A percentile compares a stretch with the other conserved stretches of the same genome.
Conservation (phyloP, 2,797 vertebrate genomes). For the Tokudaia tokunoshimensis region DNA sequence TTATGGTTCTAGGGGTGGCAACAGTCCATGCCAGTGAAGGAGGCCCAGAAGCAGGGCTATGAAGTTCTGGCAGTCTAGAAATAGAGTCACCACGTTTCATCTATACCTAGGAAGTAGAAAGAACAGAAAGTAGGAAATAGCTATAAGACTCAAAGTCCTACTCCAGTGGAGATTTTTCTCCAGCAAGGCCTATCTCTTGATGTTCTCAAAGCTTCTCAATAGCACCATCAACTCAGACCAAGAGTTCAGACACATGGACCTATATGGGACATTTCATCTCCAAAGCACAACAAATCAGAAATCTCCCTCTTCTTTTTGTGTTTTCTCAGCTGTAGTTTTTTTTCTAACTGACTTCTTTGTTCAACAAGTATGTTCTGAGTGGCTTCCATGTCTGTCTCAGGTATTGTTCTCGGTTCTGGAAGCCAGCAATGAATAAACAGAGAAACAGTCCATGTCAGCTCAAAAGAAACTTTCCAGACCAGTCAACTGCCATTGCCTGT, state of each 20-base stretch:
- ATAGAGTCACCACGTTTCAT: neutral
- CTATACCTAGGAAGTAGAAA: neutral
- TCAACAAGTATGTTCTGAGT: neutral
- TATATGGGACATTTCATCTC: neutral
- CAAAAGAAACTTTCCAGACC: neutral
- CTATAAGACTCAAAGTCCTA: neutral
- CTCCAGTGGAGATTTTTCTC: neutral
- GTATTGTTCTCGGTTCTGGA: neutral
- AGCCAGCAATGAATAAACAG: neutral
- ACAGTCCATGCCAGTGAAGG: neutral
- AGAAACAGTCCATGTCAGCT: neutral
- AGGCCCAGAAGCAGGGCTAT: neutral
- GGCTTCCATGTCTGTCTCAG: neutral
- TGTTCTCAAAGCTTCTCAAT: neutral
- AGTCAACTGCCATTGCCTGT: neutral
- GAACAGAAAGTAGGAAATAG: no score
- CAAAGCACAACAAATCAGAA: neutral
- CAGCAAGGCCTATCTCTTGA: neutral
- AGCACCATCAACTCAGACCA: no score
- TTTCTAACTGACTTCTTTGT: neutral
- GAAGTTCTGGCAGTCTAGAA: neutral
- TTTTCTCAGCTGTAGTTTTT: neutral
- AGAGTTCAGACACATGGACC: neutral
- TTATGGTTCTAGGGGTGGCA: neutral
- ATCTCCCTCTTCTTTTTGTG: neutral